phyloP scores from a whole-genome alignment of 1,140 invertebrate species.

The Gonioctena quinquepunctata region DNA sequence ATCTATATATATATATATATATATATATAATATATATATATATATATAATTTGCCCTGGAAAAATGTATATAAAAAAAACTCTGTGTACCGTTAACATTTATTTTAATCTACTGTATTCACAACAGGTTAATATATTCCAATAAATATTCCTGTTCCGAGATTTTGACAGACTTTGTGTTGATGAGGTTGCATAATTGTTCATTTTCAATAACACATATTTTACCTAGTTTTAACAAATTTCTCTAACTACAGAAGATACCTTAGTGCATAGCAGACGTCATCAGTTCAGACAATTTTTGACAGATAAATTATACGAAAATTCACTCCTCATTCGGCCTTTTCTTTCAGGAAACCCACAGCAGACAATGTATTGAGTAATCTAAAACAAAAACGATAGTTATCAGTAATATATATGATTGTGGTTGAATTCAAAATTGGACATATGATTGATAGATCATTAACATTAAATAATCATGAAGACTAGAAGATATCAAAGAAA shows the following conservation, averaged over 20 bases:
- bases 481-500: too few species aligned
- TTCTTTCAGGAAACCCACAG: not conserved
- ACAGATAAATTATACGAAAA: not conserved
- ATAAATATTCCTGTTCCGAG: conserved; percentile 6
- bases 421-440: too few species aligned
- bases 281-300: not conserved
- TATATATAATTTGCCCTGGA: too few species aligned
- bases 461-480: too few species aligned
- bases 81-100: too few species aligned
- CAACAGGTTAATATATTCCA: too few species aligned
- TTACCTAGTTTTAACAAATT: not conserved
- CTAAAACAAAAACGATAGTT: not conserved
- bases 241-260: not conserved
- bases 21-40: too few species aligned
- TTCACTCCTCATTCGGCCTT: not conserved
- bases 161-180: conserved; percentile 9
- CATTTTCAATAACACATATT: not conserved
- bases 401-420: too few species aligned
- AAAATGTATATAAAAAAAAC: too few species aligned
- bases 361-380: not conserved
- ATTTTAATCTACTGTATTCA: too few species aligned
- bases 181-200: conserved; percentile 5
- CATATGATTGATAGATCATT: too few species aligned
- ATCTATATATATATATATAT: too few species aligned
- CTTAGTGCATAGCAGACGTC: conserved; percentile 3